Conservation (phyloP, 2,888 invertebrate genomes). For the Stegophylla sp. region DNA sequence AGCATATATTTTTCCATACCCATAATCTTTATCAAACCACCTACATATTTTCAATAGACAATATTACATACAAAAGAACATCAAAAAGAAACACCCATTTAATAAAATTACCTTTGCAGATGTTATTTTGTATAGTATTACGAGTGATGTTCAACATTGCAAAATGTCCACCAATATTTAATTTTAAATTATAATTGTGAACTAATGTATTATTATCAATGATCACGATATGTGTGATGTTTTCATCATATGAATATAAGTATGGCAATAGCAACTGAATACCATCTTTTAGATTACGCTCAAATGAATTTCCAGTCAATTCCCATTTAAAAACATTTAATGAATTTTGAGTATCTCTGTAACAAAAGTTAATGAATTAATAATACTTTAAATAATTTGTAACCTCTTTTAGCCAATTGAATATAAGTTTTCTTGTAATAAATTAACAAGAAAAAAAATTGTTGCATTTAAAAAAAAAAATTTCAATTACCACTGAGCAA, state of each 20-base stretch:
- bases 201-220: constrained; percentile 88
- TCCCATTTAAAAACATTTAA: constrained; percentile 97
- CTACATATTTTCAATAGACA: constrained; percentile 62
- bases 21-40: constrained; percentile 78
- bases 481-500: no score
- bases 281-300: constrained; percentile 84
- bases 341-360: constrained; percentile 87
- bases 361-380: constrained; percentile 2
- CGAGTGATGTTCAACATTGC: constrained; percentile 85
- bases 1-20: constrained; percentile 97
- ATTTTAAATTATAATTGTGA: constrained; percentile 82
- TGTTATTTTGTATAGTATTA: constrained; percentile 84
- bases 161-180: constrained; percentile 91
- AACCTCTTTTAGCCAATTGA: no score
- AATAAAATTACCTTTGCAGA: constrained; percentile 70
- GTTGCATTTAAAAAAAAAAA: no score
- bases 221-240: constrained; percentile 88
- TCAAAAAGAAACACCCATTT: neutral
- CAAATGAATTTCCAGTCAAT: constrained; percentile 83
- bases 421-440: no score
- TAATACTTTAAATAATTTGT: neutral
- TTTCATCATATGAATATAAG: constrained; percentile 94
- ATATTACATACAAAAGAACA: neutral
- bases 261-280: constrained; percentile 89
- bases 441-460: no score